These are phyloP conservation scores for Sisor rabdophorus DNA, from an alignment of 2,113 vertebrate genomes.

Conservation along the genomic window DNA sequence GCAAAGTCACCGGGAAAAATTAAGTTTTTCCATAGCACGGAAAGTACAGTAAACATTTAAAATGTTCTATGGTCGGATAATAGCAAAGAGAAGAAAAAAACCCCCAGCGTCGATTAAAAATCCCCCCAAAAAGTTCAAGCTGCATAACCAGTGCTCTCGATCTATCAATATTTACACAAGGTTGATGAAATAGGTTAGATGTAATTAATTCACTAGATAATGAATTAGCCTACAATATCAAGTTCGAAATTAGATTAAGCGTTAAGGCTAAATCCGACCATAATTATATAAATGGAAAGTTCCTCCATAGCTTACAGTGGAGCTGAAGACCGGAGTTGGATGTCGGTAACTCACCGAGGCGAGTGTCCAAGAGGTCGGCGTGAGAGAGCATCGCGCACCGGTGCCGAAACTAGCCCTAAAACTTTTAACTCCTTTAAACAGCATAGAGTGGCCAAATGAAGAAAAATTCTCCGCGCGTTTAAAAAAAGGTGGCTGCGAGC, in stretches of 20 bases:
- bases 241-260: slow-evolving; percentile 74
- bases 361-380: slow-evolving; percentile 98
- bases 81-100: not conserved
- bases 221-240: slow-evolving; percentile 38
- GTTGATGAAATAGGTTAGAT: slow-evolving; percentile 26
- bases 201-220: slow-evolving; percentile 38
- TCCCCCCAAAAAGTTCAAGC: slow-evolving; percentile 8
- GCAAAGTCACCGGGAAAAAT: slow-evolving; percentile 51
- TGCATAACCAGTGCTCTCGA: slow-evolving; percentile 15
- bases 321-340: slow-evolving; percentile 76
- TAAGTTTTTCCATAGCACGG: slow-evolving; percentile 26
- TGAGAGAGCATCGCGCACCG: slow-evolving; percentile 98
- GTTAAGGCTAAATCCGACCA: slow-evolving; percentile 71
- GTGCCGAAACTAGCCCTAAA: slow-evolving; percentile 87
- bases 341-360: slow-evolving; percentile 92
- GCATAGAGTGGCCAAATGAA: slow-evolving; percentile 83
- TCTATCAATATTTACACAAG: slow-evolving; percentile 42
- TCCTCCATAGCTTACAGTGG: slow-evolving; percentile 72
- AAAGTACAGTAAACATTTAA: slow-evolving; percentile 2
- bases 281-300: slow-evolving; percentile 63
- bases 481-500: slow-evolving; percentile 92
- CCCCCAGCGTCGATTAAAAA: not conserved
- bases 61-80: not conserved
- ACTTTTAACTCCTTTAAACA: slow-evolving; percentile 61
- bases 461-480: slow-evolving; percentile 98